Evolutionary conservation across 2,797 vertebrate genomes (phyloP).

Genomic region (Morelia viridis): DNA sequence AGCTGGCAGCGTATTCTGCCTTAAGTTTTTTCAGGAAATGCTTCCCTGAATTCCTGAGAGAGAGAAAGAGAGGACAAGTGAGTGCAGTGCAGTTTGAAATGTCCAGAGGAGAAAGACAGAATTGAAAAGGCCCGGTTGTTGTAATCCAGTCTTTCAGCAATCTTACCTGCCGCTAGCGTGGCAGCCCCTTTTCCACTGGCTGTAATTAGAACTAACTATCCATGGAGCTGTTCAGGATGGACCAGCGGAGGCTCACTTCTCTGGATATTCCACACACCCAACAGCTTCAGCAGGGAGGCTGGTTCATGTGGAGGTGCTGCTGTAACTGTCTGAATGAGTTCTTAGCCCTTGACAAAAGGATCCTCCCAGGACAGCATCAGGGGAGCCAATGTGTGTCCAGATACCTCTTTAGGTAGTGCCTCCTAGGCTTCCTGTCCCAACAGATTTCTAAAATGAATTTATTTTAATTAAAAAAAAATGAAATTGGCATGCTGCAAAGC

Average conservation of each 20-base stretch:
- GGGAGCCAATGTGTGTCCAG: not conserved
- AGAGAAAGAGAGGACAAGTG: not conserved
- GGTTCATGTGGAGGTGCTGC: not conserved
- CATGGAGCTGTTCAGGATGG: not conserved
- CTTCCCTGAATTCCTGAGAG: conserved; percentile 30
- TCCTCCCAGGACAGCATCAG: not conserved
- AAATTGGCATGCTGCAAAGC: not conserved
- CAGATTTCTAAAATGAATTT: not conserved
- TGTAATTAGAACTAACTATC: not conserved
- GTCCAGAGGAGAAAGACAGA: conserved; percentile 1
- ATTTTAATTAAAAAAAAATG: not conserved
- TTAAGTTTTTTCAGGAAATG: not conserved
- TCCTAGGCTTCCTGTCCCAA: not conserved
- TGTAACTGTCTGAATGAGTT: not conserved
- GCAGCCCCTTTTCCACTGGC: not conserved
- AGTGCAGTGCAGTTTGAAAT: not conserved
- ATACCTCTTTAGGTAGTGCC: not conserved
- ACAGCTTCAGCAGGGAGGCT: not conserved
- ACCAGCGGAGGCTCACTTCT: not conserved
- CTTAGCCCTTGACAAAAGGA: not conserved
- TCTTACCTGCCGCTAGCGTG: not conserved
- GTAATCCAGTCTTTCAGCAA: not conserved
- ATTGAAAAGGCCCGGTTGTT: not conserved
- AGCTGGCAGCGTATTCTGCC: conserved; percentile 6
- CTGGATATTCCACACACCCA: not conserved